A percentile compares a stretch with the other conserved stretches of the same genome.
These are phyloP conservation scores for Coreius guichenoti DNA, from an alignment of 2,797 vertebrate genomes.

Conservation along the genomic window DNA sequence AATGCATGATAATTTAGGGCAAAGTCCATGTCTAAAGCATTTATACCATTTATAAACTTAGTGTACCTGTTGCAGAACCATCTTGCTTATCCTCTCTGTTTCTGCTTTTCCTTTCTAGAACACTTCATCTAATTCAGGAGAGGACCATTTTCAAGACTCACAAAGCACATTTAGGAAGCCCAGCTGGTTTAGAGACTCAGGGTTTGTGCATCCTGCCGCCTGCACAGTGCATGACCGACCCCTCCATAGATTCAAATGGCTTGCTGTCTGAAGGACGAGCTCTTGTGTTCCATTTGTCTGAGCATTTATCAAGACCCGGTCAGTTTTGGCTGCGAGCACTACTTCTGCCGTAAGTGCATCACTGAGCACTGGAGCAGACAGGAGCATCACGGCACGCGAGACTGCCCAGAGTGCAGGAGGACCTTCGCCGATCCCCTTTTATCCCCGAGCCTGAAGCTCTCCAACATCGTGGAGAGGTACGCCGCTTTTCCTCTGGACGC, in stretches of 20 bases:
- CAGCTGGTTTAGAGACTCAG: neutral
- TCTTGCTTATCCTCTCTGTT: neutral
- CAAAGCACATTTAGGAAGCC: neutral
- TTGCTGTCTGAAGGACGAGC: slow-evolving; percentile 98
- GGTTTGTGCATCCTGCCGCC: neutral
- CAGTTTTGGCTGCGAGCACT: slow-evolving; percentile 97
- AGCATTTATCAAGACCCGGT: slow-evolving; percentile 99
- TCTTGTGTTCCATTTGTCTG: slow-evolving; percentile 98
- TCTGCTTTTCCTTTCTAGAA: slow-evolving; percentile 3
- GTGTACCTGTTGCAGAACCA: neutral
- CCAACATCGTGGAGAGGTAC: slow-evolving; percentile 98
- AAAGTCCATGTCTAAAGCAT: neutral
- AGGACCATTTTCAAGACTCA: slow-evolving; percentile 7
- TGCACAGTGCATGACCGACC: slow-evolving; percentile 16
- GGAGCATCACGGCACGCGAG: slow-evolving; percentile 87
- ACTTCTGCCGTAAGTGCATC: slow-evolving; percentile 98
- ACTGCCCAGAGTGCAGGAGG: slow-evolving; percentile 96
- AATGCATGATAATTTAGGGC: neutral
- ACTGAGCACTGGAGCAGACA: slow-evolving; percentile 97
- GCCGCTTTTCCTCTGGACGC: slow-evolving; percentile 94
- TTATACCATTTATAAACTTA: neutral
- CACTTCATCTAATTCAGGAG: neutral
- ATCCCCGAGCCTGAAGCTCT: slow-evolving; percentile 95
- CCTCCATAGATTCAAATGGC: slow-evolving; percentile 80
- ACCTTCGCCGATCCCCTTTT: slow-evolving; percentile 91